Base-by-base conservation (phyloP, 2,888 invertebrate genomes). In the Oligia fasciuncula region DNA sequence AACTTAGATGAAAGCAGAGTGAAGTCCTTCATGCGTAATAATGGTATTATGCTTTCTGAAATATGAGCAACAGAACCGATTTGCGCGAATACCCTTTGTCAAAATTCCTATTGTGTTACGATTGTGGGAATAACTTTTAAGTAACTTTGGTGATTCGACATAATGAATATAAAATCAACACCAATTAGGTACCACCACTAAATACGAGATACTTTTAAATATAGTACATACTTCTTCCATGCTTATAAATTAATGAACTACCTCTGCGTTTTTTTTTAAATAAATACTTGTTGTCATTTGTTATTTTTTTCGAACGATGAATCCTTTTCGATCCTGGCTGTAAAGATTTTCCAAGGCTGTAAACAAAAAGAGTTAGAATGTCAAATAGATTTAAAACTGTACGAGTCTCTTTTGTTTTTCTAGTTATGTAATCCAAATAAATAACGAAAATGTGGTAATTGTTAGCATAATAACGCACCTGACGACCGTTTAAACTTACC, bases 21-120 rank as follows among this genome's bases (percentile, higher is more conserved):
- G 43, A 83, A 85, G 67, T 79, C 49, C 70, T 76, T 73, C 79
- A 62, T 76, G 86, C 83, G 84, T 86, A 86, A 65, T 79, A 79
- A 83, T 83, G 60, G 70, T 73, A 81, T 85, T 85, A 73, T 65
- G 40, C 49, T 85, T 75, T 75, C 35, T 82, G 51, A 78, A 86
- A 66, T 85, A 79, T 86, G 75, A 76, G 73, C 67, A 85, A 74
- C 54, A 57, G 54, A 68, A 65, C 60, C 13, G 49, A 74, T 73
- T 83, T 74, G 11, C 43, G 60, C 23, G 46, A 57, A 68, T 70
- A 73, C 67, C 73, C 35, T 86, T 81, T 72, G 76, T 76, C 43
- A 49, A 74, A 51, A 40, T 43, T 67, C 6, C 60, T 74, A 68
- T 85, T 86, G 65, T 83, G 60, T 43, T 66, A 40, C 19, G 66